These are phyloP conservation scores for Lochmaea crataegi DNA, from an alignment of 2,888 invertebrate species.

Conservation along the genomic window DNA sequence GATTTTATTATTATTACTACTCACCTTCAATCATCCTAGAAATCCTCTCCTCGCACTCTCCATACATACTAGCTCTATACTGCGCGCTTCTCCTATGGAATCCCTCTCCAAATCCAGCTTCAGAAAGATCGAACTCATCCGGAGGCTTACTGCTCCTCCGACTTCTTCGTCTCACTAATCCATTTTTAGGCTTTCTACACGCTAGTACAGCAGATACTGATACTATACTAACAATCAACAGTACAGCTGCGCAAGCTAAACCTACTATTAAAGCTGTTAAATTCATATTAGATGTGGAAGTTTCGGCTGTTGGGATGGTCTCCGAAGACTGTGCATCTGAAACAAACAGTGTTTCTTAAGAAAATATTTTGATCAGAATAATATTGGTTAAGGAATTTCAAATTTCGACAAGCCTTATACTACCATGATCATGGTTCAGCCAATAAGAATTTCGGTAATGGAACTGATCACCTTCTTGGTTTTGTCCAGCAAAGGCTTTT, in stretches of 20 bases:
- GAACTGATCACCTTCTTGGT: too few relatives aligned
- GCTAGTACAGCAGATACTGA: slow-evolving; percentile 60
- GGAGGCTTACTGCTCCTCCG: slow-evolving; percentile 57
- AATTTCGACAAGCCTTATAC: too few relatives aligned
- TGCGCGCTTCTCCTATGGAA: slow-evolving; percentile 63
- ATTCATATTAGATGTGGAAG: slow-evolving; percentile 44
- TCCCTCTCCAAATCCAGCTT: slow-evolving; percentile 64
- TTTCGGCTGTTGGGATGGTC: slow-evolving; percentile 44
- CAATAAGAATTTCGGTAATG: too few relatives aligned
- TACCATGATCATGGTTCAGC: too few relatives aligned
- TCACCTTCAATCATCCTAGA: slow-evolving; percentile 58
- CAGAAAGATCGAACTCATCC: slow-evolving; percentile 63
- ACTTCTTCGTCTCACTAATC: slow-evolving; percentile 50
- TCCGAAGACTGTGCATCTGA: slow-evolving; percentile 48
- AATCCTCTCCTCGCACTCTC: slow-evolving; percentile 61
- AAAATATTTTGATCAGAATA: too few relatives aligned
- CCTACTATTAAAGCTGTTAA: slow-evolving; percentile 62
- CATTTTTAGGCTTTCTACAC: slow-evolving; percentile 57
- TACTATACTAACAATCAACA: slow-evolving; percentile 61
- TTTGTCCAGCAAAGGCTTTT: too few relatives aligned
- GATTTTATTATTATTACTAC: not conserved
- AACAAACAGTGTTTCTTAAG: slow-evolving; percentile 9
- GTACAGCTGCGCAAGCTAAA: slow-evolving; percentile 58
- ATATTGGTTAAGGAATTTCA: too few relatives aligned
- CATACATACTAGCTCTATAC: slow-evolving; percentile 63